Percentiles rank a stretch among this genome's conserved stretches.
Evolutionary conservation across 2,888 invertebrate species (phyloP).

Genomic region (Brachyptera risi): DNA sequence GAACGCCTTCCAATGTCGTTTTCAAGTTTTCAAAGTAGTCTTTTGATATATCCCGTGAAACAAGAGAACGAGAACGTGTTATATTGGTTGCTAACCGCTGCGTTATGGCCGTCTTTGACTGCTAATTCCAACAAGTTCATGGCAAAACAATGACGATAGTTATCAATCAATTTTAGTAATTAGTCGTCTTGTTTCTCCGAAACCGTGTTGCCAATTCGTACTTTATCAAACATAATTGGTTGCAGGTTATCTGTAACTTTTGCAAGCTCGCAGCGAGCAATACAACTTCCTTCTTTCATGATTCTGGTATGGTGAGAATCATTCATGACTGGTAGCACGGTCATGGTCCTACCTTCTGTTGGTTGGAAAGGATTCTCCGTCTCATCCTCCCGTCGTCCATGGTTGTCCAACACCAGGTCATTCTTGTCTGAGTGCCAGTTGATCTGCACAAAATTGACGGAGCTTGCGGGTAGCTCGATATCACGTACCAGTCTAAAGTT

Average conservation of each 20-base stretch:
- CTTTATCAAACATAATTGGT: background rate
- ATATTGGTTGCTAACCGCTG: no score
- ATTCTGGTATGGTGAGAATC: background rate
- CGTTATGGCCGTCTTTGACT: no score
- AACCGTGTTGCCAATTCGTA: background rate
- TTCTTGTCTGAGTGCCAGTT: background rate
- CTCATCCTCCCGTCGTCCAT: background rate
- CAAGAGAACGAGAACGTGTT: no score
- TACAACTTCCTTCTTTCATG: no score
- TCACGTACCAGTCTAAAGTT: background rate
- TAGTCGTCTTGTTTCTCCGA: background rate
- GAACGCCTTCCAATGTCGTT: no score
- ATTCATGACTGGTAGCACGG: background rate
- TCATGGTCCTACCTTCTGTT: background rate
- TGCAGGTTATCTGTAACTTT: background rate
- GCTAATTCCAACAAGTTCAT: no score
- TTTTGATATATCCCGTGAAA: no score
- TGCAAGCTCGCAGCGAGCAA: background rate
- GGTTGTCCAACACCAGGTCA: background rate
- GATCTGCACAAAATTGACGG: background rate
- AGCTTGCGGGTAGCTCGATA: background rate
- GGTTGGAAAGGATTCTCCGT: background rate
- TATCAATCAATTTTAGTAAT: background rate
- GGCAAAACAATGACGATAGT: background rate
- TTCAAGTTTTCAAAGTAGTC: no score